phyloP scores from a whole-genome alignment of 1,140 invertebrate genomes.

The Drosophila sproati region DNA sequence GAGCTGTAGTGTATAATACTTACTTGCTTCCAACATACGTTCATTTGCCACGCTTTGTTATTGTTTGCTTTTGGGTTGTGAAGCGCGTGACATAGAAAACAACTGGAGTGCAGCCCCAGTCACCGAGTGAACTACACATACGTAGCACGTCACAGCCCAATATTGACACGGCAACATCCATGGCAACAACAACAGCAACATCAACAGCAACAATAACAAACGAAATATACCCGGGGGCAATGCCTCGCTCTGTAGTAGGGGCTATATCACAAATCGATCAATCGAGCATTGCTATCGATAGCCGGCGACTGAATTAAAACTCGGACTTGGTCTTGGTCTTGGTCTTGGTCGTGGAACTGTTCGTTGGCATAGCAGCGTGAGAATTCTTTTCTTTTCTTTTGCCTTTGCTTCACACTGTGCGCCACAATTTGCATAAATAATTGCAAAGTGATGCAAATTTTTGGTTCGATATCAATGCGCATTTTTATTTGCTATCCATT shows the following conservation, averaged over 20 bases:
- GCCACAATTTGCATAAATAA: slow-evolving; percentile 75
- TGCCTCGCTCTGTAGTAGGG: slow-evolving; percentile 14
- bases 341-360: slow-evolving; percentile 14
- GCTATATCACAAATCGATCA: slow-evolving; percentile 35
- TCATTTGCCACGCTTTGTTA: slow-evolving; percentile 18
- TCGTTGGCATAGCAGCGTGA: slow-evolving; percentile 51
- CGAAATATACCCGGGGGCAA: slow-evolving; percentile 27
- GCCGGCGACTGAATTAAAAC: slow-evolving; percentile 16
- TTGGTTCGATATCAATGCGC: slow-evolving; percentile 14
- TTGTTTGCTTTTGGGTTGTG: slow-evolving; percentile 54
- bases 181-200: slow-evolving; percentile 12
- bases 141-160: slow-evolving; percentile 3
- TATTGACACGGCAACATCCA: slow-evolving; percentile 42
- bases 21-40: slow-evolving; percentile 8
- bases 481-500: slow-evolving; percentile 26
- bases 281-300: slow-evolving; percentile 36
- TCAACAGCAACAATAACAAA: slow-evolving; percentile 14
- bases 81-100: slow-evolving; percentile 67
- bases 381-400: slow-evolving; percentile 51
- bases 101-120: slow-evolving; percentile 55
- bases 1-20: background rate
- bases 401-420: slow-evolving; percentile 31
- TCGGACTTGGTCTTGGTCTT: slow-evolving; percentile 7
- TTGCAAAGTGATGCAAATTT: slow-evolving; percentile 74
- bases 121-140: slow-evolving; percentile 26